Evolutionary conservation across 2,888 invertebrate genomes (phyloP).

Genomic region (Geophilus truncorum): DNA sequence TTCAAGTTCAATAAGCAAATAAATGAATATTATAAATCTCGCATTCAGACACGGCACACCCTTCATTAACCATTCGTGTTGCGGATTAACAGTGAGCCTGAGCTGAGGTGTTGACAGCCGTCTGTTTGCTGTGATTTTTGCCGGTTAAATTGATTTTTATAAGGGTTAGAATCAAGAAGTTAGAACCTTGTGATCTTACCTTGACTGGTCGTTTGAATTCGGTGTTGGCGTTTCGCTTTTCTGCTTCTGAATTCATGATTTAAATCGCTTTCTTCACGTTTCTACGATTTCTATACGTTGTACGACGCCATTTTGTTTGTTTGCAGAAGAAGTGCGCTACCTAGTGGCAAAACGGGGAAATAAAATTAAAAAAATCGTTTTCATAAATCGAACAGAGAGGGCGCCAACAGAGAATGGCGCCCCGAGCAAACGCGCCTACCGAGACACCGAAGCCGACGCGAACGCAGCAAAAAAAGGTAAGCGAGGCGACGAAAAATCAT

Average conservation of each 20-base stretch:
- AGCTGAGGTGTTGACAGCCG: neutral
- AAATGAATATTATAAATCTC: neutral
- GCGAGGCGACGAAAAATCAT: neutral
- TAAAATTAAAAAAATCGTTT: neutral
- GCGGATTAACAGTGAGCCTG: neutral
- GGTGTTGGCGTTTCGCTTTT: neutral
- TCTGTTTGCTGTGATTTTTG: no score
- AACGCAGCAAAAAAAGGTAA: neutral
- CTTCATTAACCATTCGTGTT: neutral
- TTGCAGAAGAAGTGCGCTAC: neutral
- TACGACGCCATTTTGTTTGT: neutral
- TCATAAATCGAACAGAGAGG: neutral
- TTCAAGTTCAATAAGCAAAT: neutral
- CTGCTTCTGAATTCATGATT: neutral
- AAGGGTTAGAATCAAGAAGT: no score
- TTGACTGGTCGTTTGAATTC: no score
- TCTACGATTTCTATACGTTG: neutral
- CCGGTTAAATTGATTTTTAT: neutral
- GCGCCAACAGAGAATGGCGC: neutral
- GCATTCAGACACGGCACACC: neutral
- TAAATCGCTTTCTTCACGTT: neutral
- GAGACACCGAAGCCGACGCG: neutral
- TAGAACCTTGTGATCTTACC: no score
- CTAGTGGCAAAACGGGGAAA: neutral
- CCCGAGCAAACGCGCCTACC: neutral